Conservation (phyloP, 2,888 invertebrate genomes). For the Onthophagus sagittarius region DNA sequence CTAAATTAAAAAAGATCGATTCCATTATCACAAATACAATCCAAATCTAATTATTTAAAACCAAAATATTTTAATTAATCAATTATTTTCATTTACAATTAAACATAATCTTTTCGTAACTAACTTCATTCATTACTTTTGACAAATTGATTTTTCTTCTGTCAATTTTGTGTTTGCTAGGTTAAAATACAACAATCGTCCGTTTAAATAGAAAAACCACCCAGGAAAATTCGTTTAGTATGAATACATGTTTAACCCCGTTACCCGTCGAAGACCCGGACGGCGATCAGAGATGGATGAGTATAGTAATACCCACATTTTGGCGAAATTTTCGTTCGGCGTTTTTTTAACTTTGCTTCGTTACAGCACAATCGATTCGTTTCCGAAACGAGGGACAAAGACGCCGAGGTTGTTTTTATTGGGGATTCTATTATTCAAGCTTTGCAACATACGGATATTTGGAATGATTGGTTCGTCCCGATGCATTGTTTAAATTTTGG, state of each 20-base stretch:
- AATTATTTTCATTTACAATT: not conserved
- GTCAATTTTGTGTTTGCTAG: slow-evolving; percentile 13
- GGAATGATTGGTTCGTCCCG: slow-evolving; percentile 88
- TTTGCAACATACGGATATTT: slow-evolving; percentile 77
- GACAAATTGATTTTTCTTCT: slow-evolving; percentile 13
- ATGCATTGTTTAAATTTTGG: slow-evolving; percentile 90
- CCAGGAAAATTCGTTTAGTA: slow-evolving; percentile 35
- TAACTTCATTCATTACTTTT: slow-evolving; percentile 15
- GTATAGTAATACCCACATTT: slow-evolving; percentile 54
- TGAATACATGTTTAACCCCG: slow-evolving; percentile 73
- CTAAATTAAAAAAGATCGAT: too few species aligned
- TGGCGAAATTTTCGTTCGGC: not conserved
- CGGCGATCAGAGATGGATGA: slow-evolving; percentile 84
- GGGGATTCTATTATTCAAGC: slow-evolving; percentile 86
- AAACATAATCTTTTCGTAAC: not conserved
- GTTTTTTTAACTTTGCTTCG: slow-evolving; percentile 11
- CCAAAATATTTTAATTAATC: not conserved
- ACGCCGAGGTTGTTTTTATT: slow-evolving; percentile 88
- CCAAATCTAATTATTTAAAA: too few species aligned
- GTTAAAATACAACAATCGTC: slow-evolving; percentile 19
- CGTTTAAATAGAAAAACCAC: slow-evolving; percentile 2
- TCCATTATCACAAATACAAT: too few species aligned
- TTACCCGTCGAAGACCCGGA: slow-evolving; percentile 70
- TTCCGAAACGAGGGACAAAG: slow-evolving; percentile 80
- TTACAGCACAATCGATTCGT: slow-evolving; percentile 81